Evolutionary conservation across 2,888 invertebrate genomes (phyloP), one percentile per base, ranked within the genome.

Genomic region (Epinotia demarniana): DNA sequence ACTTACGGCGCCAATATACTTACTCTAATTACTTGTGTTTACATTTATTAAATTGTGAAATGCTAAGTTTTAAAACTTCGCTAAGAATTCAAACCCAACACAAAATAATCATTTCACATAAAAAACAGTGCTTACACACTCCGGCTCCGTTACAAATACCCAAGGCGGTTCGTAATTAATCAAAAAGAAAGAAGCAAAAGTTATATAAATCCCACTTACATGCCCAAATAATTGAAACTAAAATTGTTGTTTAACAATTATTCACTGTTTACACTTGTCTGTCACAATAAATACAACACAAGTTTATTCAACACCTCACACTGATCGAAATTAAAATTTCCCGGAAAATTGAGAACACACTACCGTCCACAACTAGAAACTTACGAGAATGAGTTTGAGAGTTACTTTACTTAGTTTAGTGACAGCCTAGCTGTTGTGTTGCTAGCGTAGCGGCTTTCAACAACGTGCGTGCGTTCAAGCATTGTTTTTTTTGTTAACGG

Each of bases 111-210:
- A 62, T 69, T 18, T 46, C 39, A 49, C 53, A 12, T 46, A 57
- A 63, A 39, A 43, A 68, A 70, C 64, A 78, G 73, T 70, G n/a
- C n/a, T n/a, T n/a, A 33, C 33, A 69, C 61, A 53, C 69, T 39
- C 39, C 62, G 27, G 66, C 75, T 66, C 43, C 60, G 70, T 70
- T 75, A 74, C 46, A 57, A 74, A 58, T 70, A 39, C 63, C 49
- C 63, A 55, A 75, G 70, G 75, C 64, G 43, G 53, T 60, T 64
- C 60, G 66, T 66, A 75, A 66, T 75, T 75, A 66, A 71, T 71
- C 70, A 75, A 75, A 75, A 75, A 64, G 39, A 64, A 66, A 75
- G 49, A 71, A 70, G 8, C 63, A 53, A 69, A 66, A 55, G 39
- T 64, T 55, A 62, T 23, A 62, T 61, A 39, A 73, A 74, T 49